Evolutionary conservation across 2,113 vertebrate species (phyloP), one percentile per base, ranked within the genome.

Genomic region (Carassius carassius): DNA sequence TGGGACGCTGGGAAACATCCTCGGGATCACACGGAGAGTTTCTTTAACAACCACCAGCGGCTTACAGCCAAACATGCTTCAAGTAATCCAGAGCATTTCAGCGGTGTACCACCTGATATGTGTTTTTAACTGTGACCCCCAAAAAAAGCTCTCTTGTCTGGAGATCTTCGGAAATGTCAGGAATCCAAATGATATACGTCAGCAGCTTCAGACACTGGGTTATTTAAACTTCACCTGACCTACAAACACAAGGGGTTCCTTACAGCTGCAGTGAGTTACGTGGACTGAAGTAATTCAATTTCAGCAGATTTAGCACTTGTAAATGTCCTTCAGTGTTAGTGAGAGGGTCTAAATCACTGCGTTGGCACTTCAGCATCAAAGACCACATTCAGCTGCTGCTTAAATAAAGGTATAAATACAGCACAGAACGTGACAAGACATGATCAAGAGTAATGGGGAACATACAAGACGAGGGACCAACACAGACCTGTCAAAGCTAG

Each of bases 1-100:
- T 17, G 51, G 80, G 80, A 70, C 54, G 19, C 63, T 51, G 80
- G 83, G 83, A 83, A 75, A 72, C 69, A 25, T 75, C 21, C 56
- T 62, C 35, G 29, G 41, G 78, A 67, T 67, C 41, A 25, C 60
- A 62, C 56, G 2, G 56, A 41, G 14, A 37, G 35, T 21, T 62
- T 56, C 13, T 78, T 21, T 41, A 21, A 37, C 11, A n/a, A 1
- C 5, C 25, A 21, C 21, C 0, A 1, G 35, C 13, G 75, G 23
- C 25, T 21, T 56, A 21, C n/a, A 51, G 65, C 56, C 56, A 14
- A 60, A 62, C 54, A 16, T 2, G 60, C 60, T 47, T 67, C 7
- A 5, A 60, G 35, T 62, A 54, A 2, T 62, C 21, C n/a, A 47
- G 17, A n/a, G 58, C 12, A 16, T 2, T 4, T 19, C 12, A 16